Base-by-base conservation (phyloP, 2,113 vertebrate genomes). In the Cyprinodon brontotheroides region DNA sequence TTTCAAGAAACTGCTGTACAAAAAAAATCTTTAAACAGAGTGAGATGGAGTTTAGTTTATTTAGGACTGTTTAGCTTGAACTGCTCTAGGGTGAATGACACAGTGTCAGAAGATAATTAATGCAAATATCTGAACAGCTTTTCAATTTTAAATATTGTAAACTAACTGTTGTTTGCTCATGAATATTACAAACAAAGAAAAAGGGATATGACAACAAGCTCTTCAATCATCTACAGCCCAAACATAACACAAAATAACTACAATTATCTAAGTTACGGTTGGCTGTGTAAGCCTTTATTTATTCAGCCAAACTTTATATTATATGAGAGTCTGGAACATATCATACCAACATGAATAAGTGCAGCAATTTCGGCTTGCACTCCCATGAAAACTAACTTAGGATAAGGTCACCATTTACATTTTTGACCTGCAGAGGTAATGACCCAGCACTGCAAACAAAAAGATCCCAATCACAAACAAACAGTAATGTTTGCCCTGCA, bases 401-500 rank as follows among this genome's bases (percentile, higher is more conserved):
- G 43, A 61, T 82, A 78, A 45, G 87, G 86, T 85, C 68, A 78
- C 45, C 68, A 37, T 59, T 29, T 74, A 69, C 70, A 78, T 75
- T 66, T 74, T 29, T 72, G 72, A 78, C 77, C 65, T 82, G 59
- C 53, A 10, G 73, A 80, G 64, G 73, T 86, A 82, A 84, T 85
- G 84, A 84, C 79, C 85, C 68, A 15, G 29, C 47, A 65, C 47
- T 15, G 76, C 85, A 89, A 91, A 89, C 68, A 83, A 48, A 72
- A 78, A 76, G 45, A 90, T 86, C 85, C 75, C 62, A 67, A 39
- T 43, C 41, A 75, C 86, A 87, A 91, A 90, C 80, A 86, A 90
- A 84, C 85, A 87, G 68, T 36, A 50, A 12, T 89, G 87, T 90
- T 91, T 92, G 75, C 60, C 43, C 39, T 77, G 81, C 77, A 86